Percentiles rank a stretch among this genome's conserved stretches.
These are phyloP conservation scores for Acanthococcus lagerstroemiae DNA, from an alignment of 2,888 invertebrate genomes.

Conservation along the genomic window DNA sequence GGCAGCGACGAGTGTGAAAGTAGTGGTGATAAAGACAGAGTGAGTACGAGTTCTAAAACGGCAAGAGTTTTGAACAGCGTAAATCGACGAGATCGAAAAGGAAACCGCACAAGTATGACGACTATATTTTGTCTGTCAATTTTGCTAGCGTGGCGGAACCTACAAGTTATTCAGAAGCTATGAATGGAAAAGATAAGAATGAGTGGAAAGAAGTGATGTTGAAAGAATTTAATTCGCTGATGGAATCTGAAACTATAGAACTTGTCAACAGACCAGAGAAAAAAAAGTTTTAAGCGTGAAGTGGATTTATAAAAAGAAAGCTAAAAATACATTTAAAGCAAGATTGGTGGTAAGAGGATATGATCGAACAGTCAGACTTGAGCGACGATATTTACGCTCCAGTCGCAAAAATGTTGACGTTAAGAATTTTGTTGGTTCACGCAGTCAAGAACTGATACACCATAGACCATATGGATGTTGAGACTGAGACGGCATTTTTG, in stretches of 20 bases:
- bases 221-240: neutral
- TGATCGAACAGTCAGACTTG: too few species aligned
- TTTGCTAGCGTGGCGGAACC: neutral
- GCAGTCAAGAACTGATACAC: too few species aligned
- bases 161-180: neutral
- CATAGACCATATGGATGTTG: too few species aligned
- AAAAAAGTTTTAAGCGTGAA: neutral
- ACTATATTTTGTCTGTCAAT: neutral
- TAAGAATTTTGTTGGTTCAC: too few species aligned
- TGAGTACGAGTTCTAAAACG: neutral
- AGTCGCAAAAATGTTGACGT: too few species aligned
- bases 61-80: neutral
- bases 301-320: neutral
- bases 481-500: too few species aligned
- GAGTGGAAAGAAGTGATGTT: neutral
- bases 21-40: neutral
- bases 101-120: neutral
- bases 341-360: neutral
- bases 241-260: neutral
- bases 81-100: neutral
- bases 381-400: too few species aligned
- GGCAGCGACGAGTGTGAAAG: neutral
- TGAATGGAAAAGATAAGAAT: neutral
- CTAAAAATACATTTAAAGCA: neutral
- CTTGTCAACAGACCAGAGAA: conserved; percentile 1